Evolutionary conservation across 2,888 invertebrate genomes (phyloP), one percentile per base, ranked within the genome.

Genomic region (Andrena fulva): DNA sequence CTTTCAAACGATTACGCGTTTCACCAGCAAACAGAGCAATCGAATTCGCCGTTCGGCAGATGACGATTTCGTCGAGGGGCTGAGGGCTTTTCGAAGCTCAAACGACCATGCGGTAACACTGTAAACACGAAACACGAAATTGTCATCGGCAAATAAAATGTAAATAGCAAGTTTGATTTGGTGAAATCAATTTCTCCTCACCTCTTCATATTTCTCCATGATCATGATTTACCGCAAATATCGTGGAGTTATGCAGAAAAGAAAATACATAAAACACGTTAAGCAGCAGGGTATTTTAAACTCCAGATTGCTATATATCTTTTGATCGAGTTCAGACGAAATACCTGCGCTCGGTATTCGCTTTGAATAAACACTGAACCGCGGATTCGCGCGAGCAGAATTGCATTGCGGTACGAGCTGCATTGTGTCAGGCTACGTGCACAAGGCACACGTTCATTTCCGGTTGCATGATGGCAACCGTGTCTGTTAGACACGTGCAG

Each of bases 1-100:
- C 74, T 62, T 77, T 69, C 81, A 42, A 86, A 82, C 86, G 83
- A 85, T 87, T 74, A 76, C 35, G 54, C 62, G 76, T 71, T 74
- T 48, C 20, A 8, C 6, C 16, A 31, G 56, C 68, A 52, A 69
- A 66, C 63, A 42, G 60, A 50, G 12, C 16, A 27, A 24, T 27
- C 63, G 42, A 42, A 76, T 42, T 29, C 71, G 54, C 10, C 24
- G 48, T 27, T 54, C 33, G 48, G 33, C 52, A n/a, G 24, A 24
- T 42, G 12, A 69, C 50, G 50, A 72, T 69, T 70, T 42, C 56
- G n/a, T 4, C 27, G 7, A n/a, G 20, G 59, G 16, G 1, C 2
- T 12, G 42, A 10, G n/a, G 3, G 24, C 10, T 35, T 16, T 2
- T 27, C 20, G n/a, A 20, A 70, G 35, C 67, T 62, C 8, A 29